Conservation (phyloP, 2,888 invertebrate genomes). For the Drosophila kuntzei region DNA sequence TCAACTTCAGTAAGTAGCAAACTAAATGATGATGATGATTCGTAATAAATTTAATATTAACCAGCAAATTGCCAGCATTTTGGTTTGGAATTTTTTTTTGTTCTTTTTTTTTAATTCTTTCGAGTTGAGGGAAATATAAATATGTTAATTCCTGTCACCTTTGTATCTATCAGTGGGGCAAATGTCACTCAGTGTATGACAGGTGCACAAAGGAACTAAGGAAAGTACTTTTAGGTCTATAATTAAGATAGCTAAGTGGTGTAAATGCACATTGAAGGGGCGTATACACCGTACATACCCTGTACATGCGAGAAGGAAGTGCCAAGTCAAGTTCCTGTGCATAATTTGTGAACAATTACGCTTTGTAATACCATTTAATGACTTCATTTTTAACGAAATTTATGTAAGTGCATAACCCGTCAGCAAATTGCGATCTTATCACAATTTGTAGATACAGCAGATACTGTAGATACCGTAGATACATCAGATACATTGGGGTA, state of each 20-base stretch:
- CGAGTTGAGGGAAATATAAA: background rate
- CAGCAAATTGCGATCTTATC: conserved; percentile 59
- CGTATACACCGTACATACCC: conserved; percentile 25
- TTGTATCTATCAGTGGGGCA: conserved; percentile 37
- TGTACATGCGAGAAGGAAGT: conserved; percentile 40
- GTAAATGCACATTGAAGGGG: conserved; percentile 68
- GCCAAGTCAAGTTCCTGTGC: conserved; percentile 44
- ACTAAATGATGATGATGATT: conserved; percentile 69
- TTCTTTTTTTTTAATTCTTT: background rate
- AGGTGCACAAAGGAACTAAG: conserved; percentile 64
- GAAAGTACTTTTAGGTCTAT: conserved; percentile 53
- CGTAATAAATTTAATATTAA: conserved; percentile 77
- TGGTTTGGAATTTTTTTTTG: background rate
- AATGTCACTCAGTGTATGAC: conserved; percentile 74
- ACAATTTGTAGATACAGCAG: conserved; percentile 19
- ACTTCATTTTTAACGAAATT: conserved; percentile 68
- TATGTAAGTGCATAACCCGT: conserved; percentile 26
- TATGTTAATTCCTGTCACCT: conserved; percentile 57
- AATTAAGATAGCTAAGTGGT: conserved; percentile 74
- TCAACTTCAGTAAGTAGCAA: conserved; percentile 58
- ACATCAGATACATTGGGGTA: conserved; percentile 5
- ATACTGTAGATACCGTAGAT: conserved; percentile 11
- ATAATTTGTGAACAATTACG: conserved; percentile 81
- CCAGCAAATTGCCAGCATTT: conserved; percentile 69
- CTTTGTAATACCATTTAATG: conserved; percentile 81